Evolutionary conservation across 2,113 vertebrate species (phyloP), one percentile per base, ranked within the genome.

Genomic region (Motacilla tschutschensis): DNA sequence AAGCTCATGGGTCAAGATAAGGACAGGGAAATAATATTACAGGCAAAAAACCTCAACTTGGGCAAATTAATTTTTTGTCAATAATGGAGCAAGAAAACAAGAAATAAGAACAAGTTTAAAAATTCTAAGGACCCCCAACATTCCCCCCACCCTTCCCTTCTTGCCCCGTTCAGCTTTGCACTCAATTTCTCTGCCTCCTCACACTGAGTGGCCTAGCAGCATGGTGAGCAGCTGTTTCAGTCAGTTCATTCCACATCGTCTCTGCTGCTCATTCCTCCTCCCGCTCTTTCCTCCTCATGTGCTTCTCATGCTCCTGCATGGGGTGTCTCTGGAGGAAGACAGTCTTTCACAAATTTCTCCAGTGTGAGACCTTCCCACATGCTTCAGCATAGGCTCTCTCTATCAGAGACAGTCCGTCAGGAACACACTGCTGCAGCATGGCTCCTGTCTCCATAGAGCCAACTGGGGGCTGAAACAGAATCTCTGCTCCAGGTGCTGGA

Each of bases 181-280:
- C n/a, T 14, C 3, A 3, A 1, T 8, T 64, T 70, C 57, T 75
- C 36, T 59, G 5, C 9, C 28, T 70, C 15, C 41, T 75, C 25
- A 14, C 1, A 0, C 5, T 17, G 4, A 31, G 9, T 3, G 6
- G 4, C 3, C 4, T 4, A 25, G 44, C 22, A 31, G 8, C 14
- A 7, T 2, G 6, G 31, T 20, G 31, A 67, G 38, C 19, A 24
- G 31, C 6, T 15, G 3, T 31, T 77, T 29, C 8, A 4, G 14
- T 13, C 75, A 41, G 18, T 43, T 59, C 40, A 44, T n/a, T 11
- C 48, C n/a, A 20, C 2, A 1, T 10, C 1, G 0, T n/a, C 18
- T 77, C 51, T 54, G 51, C 58, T 24, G n/a, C 41, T 71, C 9
- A 2, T 65, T 70, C 25, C 8, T 70, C 40, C 33, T 78, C 40